Evolutionary conservation across 2,113 vertebrate genomes (phyloP).

Genomic region (Hemicordylus capensis): DNA sequence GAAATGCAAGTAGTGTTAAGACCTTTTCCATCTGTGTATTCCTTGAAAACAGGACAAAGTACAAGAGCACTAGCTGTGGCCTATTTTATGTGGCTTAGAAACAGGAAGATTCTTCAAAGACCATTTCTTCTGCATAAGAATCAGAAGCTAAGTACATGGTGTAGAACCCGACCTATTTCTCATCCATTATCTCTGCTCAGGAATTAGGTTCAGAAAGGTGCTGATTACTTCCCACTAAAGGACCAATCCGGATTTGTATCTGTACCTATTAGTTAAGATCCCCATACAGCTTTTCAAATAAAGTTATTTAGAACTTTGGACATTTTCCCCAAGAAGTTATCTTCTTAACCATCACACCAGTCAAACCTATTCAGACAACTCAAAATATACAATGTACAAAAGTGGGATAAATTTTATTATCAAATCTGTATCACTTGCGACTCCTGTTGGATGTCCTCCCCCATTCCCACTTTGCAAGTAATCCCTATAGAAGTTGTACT

Average conservation of each 20-base stretch:
- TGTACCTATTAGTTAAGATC: background rate
- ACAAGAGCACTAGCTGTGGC: background rate
- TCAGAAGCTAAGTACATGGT: background rate
- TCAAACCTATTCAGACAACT: slow-evolving; percentile 76
- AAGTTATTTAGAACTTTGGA: background rate
- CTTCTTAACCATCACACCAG: slow-evolving; percentile 49
- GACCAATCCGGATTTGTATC: background rate
- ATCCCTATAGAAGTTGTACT: background rate
- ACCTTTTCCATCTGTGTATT: background rate
- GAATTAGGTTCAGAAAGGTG: background rate
- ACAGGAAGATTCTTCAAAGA: background rate
- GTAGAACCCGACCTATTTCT: background rate
- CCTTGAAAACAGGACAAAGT: background rate
- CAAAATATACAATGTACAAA: slow-evolving; percentile 65
- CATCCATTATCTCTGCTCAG: background rate
- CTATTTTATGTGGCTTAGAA: background rate
- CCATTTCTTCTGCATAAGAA: background rate
- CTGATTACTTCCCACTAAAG: background rate
- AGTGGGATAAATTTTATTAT: slow-evolving; percentile 51
- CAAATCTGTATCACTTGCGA: background rate
- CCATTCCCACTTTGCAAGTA: background rate
- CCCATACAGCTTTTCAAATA: background rate
- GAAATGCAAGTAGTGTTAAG: background rate
- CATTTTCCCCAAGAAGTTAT: background rate
- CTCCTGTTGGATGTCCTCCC: background rate